A percentile compares a stretch with the other conserved stretches of the same genome.
phyloP scores from a whole-genome alignment of 2,888 invertebrate genomes.

The Pachydiplax longipennis region DNA sequence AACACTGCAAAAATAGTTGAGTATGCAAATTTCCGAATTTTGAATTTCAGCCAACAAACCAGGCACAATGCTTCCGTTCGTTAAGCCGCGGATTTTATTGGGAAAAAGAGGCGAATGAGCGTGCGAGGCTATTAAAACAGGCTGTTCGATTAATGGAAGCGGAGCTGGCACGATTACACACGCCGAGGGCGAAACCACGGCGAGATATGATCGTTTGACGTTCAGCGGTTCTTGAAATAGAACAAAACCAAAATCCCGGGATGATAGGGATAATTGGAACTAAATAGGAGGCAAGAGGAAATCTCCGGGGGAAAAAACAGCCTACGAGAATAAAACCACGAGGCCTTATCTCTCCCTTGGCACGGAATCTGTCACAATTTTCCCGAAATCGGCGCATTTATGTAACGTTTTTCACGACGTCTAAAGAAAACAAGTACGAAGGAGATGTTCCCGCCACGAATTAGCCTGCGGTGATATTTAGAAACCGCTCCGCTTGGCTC shows the following conservation, averaged over 20 bases:
- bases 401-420: background rate
- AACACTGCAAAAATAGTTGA: too few species aligned
- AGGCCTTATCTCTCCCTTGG: background rate
- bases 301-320: background rate
- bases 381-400: background rate
- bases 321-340: background rate
- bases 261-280: background rate
- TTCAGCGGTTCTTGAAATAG: background rate
- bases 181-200: too few species aligned
- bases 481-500: background rate
- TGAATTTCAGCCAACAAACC: too few species aligned
- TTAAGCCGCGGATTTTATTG: too few species aligned
- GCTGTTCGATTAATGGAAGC: too few species aligned
- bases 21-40: too few species aligned
- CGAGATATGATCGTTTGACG: slow-evolving; percentile 9
- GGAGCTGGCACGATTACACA: too few species aligned
- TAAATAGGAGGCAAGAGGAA: slow-evolving; percentile 1
- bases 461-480: background rate
- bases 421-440: background rate
- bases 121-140: too few species aligned
- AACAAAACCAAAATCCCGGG: background rate
- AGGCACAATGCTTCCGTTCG: too few species aligned
- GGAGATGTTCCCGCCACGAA: background rate
- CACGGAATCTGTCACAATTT: background rate
- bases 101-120: too few species aligned